Percentiles rank a stretch among this genome's conserved stretches.
These are phyloP conservation scores for Tenthredo notha DNA, from an alignment of 2,888 invertebrate genomes.

Conservation along the genomic window DNA sequence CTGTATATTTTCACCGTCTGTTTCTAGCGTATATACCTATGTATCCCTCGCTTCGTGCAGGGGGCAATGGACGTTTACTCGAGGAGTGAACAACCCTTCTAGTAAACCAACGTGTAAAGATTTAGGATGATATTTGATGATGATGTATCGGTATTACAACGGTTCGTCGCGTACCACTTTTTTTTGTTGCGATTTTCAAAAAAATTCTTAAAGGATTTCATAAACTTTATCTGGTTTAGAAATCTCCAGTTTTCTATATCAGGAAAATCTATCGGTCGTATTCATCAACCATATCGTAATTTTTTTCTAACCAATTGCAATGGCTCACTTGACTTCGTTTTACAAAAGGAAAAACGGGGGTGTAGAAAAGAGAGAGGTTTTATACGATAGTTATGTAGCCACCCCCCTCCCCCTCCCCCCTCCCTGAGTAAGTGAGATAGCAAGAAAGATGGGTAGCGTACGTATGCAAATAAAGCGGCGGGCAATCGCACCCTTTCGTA, in stretches of 20 bases:
- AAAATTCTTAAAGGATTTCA: no score
- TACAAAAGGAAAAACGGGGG: background rate
- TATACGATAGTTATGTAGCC: background rate
- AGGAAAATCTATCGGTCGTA: background rate
- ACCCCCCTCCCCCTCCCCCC: no score
- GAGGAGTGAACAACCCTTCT: no score
- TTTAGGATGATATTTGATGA: no score
- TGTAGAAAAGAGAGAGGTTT: conserved; percentile 4
- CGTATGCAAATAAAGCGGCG: conserved; percentile 53
- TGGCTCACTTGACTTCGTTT: conserved; percentile 14
- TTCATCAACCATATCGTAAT: background rate
- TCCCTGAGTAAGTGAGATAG: background rate
- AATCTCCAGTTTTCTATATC: background rate
- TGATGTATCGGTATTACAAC: no score
- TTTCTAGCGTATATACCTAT: background rate
- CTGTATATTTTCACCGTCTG: background rate
- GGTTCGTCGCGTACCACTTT: no score
- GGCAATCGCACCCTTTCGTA: conserved; percentile 52
- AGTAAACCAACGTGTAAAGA: no score
- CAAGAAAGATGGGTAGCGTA: conserved; percentile 28
- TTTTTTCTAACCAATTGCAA: conserved; percentile 15
- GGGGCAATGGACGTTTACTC: background rate
- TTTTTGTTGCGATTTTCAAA: no score
- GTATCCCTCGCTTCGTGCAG: no score
- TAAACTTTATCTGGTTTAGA: background rate